Base-by-base conservation (phyloP, 1,140 invertebrate genomes). In the Trichomalopsis sarcophagae region DNA sequence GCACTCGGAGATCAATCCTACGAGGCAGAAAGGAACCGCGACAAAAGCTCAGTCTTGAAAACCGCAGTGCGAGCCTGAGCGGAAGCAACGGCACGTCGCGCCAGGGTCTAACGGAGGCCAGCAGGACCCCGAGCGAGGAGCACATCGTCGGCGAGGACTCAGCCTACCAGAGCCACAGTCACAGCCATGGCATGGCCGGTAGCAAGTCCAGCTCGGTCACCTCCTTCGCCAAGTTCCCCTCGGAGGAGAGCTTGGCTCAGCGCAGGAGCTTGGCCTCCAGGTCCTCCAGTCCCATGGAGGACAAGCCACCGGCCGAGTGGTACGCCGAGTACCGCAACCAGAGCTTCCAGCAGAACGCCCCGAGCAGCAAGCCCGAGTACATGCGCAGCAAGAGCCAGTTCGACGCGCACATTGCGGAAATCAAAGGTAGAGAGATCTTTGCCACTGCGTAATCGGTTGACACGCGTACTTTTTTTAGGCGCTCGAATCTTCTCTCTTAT, bases 391-490 rank as follows among this genome's bases (percentile, higher is more conserved):
- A 95, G 91, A 96, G 96, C 87, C 96, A 97, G 91, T 97, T 97
- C 91, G 97, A 98, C 91, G 95, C 96, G n/a, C 97, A 97, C 92
- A 98, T 98, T 91, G 95, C 95, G 85, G 94, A 96, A 92, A 97
- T 97, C 89, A 95, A 96, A 97, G 97, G 97, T 97, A 73, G 36
- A 27, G 40, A 47, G 30, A 79, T 3, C 27, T 27, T 27, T 36
- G 33, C 33, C 2, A 36, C 5, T 33, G 33, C 1, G 33, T 4
- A 33, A 33, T 33, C 33, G 33, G 33, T 4, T 4, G 33, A 4
- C 33, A 33, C 33, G 33, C 33, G 33, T 33, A 33, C 2, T 33
- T 14, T 68, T 68, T 27, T 68, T 0, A 68, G 13, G 47, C 13
- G 9, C 9, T 4, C 6, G 9, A 47, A 47, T 4, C 47, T 47